phyloP scores from a whole-genome alignment of 2,888 invertebrate genomes.

The Cheiracanthium punctorium region DNA sequence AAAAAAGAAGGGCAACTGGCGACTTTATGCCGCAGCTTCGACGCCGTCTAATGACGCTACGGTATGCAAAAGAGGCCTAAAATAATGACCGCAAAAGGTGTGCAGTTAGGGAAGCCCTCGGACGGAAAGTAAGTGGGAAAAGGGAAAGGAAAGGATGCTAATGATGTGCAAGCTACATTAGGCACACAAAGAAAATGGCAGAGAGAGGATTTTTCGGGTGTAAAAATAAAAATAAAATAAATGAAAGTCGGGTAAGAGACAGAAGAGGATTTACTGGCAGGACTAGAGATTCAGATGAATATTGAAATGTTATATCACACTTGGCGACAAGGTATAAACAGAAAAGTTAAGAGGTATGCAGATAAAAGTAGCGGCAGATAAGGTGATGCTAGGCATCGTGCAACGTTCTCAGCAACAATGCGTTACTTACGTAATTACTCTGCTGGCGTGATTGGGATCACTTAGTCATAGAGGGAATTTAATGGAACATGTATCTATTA shows the following conservation, averaged over 20 bases:
- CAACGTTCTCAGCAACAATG: too few relatives aligned
- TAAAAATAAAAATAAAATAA: background rate
- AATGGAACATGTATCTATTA: too few relatives aligned
- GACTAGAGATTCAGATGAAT: background rate
- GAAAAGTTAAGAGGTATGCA: too few relatives aligned
- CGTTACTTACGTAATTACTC: too few relatives aligned
- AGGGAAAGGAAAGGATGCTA: slow-evolving; percentile 12
- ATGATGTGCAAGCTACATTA: slow-evolving; percentile 3
- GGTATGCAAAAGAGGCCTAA: slow-evolving; percentile 56
- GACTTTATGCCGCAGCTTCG: background rate
- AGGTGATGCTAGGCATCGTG: too few relatives aligned
- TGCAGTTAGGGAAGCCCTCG: background rate
- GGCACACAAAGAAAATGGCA: background rate
- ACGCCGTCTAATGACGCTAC: slow-evolving; percentile 50
- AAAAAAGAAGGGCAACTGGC: background rate
- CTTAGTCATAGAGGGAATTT: too few relatives aligned
- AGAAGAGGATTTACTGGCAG: background rate
- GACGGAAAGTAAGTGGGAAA: slow-evolving; percentile 6
- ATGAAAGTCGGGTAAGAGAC: background rate
- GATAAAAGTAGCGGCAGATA: too few relatives aligned
- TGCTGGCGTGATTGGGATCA: too few relatives aligned
- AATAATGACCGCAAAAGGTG: slow-evolving; percentile 36
- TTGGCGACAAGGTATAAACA: too few relatives aligned
- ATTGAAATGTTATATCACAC: too few relatives aligned
- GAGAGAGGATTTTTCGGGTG: background rate